Evolutionary conservation across 2,797 vertebrate species (phyloP).

Genomic region (Ambastaia sidthimunki): DNA sequence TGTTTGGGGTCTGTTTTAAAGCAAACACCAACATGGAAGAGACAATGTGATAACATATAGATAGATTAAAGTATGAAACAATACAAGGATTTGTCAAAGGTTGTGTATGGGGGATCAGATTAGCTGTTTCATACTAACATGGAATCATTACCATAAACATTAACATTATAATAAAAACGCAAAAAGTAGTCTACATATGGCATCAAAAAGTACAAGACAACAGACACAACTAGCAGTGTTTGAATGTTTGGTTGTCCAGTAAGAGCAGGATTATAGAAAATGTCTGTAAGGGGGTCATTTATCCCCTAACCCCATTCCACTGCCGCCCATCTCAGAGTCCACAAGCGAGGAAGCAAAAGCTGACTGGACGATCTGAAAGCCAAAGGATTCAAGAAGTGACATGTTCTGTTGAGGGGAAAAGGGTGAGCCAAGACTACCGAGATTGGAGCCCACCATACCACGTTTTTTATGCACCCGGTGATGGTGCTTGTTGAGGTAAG

Average conservation of each 20-base stretch:
- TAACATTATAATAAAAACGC: conserved; percentile 32
- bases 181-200: conserved; percentile 47
- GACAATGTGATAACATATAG: background rate
- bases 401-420: conserved; percentile 99
- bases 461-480: conserved; percentile 93
- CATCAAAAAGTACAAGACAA: conserved; percentile 29
- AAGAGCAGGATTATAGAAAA: conserved; percentile 20
- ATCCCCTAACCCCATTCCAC: conserved; percentile 89
- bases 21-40: conserved; percentile 22
- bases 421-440: conserved; percentile 86
- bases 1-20: conserved; percentile 11
- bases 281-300: conserved; percentile 79
- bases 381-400: conserved; percentile 98
- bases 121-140: conserved; percentile 39
- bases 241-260: conserved; percentile 29
- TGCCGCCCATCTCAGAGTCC: conserved; percentile 91
- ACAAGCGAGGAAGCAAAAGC: conserved; percentile 96
- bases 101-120: conserved; percentile 18
- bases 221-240: conserved; percentile 42
- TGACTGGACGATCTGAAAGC: conserved; percentile 99
- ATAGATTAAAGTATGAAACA: background rate
- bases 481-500: conserved; percentile 99
- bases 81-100: conserved; percentile 6
- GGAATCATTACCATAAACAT: conserved; percentile 47
- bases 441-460: conserved; percentile 76